phyloP scores from a whole-genome alignment of 2,113 vertebrate genomes.

The Agapornis roseicollis region DNA sequence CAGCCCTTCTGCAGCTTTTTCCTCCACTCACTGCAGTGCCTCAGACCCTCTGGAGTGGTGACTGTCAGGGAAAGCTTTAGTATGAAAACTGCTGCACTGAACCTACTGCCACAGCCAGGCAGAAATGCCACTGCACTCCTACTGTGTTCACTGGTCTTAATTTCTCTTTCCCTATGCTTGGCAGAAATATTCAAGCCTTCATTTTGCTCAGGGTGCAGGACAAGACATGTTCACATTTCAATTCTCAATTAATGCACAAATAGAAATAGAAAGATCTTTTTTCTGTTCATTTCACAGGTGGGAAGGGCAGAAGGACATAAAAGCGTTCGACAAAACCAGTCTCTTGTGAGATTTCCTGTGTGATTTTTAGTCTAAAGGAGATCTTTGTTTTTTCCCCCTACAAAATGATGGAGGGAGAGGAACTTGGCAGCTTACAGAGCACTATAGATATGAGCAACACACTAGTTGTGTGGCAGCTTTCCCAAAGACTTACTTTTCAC shows the following conservation, averaged over 20 bases:
- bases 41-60: background rate
- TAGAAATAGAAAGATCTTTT: background rate
- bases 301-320: background rate
- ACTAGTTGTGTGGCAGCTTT: background rate
- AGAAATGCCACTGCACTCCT: background rate
- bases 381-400: background rate
- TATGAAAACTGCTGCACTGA: background rate
- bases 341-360: background rate
- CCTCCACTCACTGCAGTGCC: background rate
- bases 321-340: background rate
- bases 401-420: background rate
- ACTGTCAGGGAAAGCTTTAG: background rate
- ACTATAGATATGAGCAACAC: accelerated
- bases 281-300: background rate
- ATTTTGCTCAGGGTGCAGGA: background rate
- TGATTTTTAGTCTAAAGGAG: background rate
- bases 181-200: background rate
- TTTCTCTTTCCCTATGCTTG: background rate
- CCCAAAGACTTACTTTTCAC: background rate
- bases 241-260: background rate
- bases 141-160: background rate
- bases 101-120: background rate
- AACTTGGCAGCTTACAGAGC: background rate
- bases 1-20: background rate
- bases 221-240: background rate